Evolutionary conservation across 2,888 invertebrate species (phyloP).

Genomic region (Leucophora obtusa): DNA sequence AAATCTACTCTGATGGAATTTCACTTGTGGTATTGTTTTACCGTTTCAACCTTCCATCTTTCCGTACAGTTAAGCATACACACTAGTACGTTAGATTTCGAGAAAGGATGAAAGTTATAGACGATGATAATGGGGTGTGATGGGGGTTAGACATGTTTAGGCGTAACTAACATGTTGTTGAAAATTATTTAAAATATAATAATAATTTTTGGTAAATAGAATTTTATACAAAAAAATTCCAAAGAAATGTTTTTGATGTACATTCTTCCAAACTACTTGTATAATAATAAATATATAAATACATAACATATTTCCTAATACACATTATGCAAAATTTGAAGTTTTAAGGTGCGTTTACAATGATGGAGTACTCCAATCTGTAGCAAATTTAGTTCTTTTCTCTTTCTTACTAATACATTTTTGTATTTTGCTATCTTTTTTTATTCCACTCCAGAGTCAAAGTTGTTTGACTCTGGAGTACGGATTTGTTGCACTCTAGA

Average conservation of each 20-base stretch:
- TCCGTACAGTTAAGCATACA: neutral
- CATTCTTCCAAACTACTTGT: conserved; percentile 51
- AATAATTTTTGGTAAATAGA: conserved; percentile 61
- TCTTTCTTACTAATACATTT: too few species aligned
- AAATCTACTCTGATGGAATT: conserved; percentile 61
- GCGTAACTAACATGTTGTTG: conserved; percentile 60
- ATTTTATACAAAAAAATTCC: conserved; percentile 51
- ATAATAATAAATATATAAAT: conserved; percentile 36
- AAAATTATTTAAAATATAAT: conserved; percentile 58
- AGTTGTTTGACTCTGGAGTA: too few species aligned
- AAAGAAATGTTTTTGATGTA: conserved; percentile 57
- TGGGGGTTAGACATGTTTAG: conserved; percentile 48
- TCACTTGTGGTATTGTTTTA: conserved; percentile 62
- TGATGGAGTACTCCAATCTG: too few species aligned
- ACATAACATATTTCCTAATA: neutral
- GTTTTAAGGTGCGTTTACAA: too few species aligned
- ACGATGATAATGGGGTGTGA: conserved; percentile 26
- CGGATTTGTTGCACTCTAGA: too few species aligned
- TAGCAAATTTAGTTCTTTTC: too few species aligned
- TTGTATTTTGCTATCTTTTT: too few species aligned
- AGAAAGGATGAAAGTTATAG: conserved; percentile 14
- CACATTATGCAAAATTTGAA: too few species aligned
- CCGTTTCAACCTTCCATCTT: conserved; percentile 33
- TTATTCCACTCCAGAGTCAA: too few species aligned
- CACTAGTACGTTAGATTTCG: neutral